These are phyloP conservation scores for Paragorgia papillata DNA, from an alignment of 92 coral and sea anemone species.

Conservation along the genomic window DNA sequence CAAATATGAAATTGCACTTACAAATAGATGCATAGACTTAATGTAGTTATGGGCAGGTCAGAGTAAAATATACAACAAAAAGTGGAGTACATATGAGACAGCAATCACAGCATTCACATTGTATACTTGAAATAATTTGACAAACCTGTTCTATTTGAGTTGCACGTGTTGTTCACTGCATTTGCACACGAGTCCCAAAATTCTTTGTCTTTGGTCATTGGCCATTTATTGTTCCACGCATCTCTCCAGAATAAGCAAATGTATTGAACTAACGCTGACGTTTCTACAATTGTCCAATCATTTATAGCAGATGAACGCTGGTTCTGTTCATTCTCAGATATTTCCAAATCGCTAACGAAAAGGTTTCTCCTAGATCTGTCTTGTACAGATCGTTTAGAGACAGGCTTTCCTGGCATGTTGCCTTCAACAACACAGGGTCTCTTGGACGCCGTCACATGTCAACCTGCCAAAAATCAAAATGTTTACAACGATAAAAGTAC, in stretches of 20 bases:
- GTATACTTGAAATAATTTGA: neutral
- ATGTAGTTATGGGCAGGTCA: too few relatives aligned
- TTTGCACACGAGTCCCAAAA: conserved; percentile 61
- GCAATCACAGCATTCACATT: too few relatives aligned
- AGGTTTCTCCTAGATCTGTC: conserved; percentile 10
- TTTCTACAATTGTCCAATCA: neutral
- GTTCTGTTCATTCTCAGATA: neutral
- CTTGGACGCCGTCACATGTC: conserved; percentile 1
- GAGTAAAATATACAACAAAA: neutral
- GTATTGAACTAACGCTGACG: conserved; percentile 52
- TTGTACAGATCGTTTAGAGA: neutral
- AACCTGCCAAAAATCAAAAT: too few relatives aligned
- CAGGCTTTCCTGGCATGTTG: conserved; percentile 25
- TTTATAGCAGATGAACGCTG: neutral
- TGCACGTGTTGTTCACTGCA: conserved; percentile 60
- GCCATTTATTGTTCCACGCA: conserved; percentile 60
- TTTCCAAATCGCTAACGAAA: neutral
- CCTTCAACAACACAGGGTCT: conserved; percentile 10
- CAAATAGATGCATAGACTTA: too few relatives aligned
- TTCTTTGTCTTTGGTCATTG: conserved; percentile 43
- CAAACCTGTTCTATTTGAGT: conserved; percentile 60
- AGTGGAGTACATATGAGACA: too few relatives aligned
- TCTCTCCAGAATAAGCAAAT: conserved; percentile 59
- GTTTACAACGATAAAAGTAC: too few relatives aligned
- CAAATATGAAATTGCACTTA: too few relatives aligned